These are phyloP conservation scores for Danio choprae DNA, from an alignment of 2,797 vertebrate species.

Conservation along the genomic window DNA sequence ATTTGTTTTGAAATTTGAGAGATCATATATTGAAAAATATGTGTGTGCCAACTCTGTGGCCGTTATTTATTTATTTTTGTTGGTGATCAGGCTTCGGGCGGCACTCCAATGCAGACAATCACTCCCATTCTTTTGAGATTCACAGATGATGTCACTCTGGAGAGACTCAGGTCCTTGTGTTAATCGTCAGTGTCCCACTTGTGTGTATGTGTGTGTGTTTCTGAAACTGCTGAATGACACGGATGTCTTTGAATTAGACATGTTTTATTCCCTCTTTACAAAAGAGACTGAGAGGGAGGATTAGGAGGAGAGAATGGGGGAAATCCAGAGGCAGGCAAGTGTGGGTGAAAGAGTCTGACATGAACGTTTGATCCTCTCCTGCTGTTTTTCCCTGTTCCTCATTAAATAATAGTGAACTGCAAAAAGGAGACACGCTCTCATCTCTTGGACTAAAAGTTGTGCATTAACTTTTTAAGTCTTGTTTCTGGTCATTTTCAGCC, in stretches of 20 bases:
- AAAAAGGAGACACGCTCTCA: not conserved
- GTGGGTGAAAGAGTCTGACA: slow-evolving; percentile 2
- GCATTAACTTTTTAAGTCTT: not conserved
- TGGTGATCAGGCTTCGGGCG: not conserved
- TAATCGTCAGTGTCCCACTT: slow-evolving; percentile 32
- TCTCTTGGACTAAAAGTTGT: not conserved
- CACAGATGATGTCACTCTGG: slow-evolving; percentile 24
- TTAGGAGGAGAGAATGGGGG: not conserved
- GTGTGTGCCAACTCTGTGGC: not conserved
- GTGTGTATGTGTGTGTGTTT: slow-evolving; percentile 25
- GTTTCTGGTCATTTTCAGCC: not conserved
- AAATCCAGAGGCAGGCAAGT: slow-evolving; percentile 5
- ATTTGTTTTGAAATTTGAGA: slow-evolving; percentile 1
- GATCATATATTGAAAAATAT: not conserved
- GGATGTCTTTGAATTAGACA: slow-evolving; percentile 34
- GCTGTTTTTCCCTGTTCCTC: not conserved
- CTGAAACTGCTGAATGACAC: slow-evolving; percentile 9
- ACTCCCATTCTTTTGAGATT: not conserved
- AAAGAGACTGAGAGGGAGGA: slow-evolving; percentile 9
- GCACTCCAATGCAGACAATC: not conserved
- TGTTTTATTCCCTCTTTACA: slow-evolving; percentile 28
- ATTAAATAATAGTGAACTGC: slow-evolving; percentile 20
- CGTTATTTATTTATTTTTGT: not conserved
- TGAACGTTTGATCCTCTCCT: slow-evolving; percentile 18
- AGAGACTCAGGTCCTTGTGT: slow-evolving; percentile 34